Conservation (phyloP, 2,113 vertebrate genomes). For the Scortum barcoo region DNA sequence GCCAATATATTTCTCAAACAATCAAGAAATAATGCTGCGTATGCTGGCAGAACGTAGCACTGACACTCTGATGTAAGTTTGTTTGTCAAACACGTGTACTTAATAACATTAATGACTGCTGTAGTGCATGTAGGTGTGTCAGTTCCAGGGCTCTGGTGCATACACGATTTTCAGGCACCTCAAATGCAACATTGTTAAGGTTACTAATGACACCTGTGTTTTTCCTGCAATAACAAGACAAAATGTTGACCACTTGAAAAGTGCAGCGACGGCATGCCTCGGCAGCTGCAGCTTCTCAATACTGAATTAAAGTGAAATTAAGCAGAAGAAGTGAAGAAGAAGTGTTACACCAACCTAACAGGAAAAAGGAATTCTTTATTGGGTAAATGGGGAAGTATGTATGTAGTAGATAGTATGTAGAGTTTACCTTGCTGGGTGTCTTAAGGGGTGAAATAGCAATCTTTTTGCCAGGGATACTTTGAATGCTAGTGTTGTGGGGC, state of each 20-base stretch:
- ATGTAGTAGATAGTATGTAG: too few species aligned
- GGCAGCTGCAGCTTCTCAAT: not conserved
- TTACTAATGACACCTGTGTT: not conserved
- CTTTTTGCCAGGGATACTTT: slow-evolving; percentile 90
- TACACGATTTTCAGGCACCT: not conserved
- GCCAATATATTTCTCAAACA: not conserved
- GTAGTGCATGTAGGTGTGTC: not conserved
- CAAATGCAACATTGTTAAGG: not conserved
- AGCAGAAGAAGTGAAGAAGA: too few species aligned
- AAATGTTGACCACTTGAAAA: not conserved
- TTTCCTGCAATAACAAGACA: not conserved
- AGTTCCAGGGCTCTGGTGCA: not conserved
- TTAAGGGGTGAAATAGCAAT: slow-evolving; percentile 98
- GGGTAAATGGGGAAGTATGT: not conserved
- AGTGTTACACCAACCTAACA: not conserved
- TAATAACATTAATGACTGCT: not conserved
- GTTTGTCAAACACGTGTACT: not conserved
- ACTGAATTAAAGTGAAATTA: not conserved
- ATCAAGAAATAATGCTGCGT: not conserved
- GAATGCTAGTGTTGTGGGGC: slow-evolving; percentile 87
- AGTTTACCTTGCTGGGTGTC: slow-evolving; percentile 94
- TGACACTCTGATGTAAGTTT: too few species aligned
- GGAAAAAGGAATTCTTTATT: not conserved
- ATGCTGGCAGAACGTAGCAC: not conserved
- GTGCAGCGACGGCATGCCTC: not conserved